Evolutionary conservation across 1,140 invertebrate genomes (phyloP).

Genomic region (Drosophila cardini): DNA sequence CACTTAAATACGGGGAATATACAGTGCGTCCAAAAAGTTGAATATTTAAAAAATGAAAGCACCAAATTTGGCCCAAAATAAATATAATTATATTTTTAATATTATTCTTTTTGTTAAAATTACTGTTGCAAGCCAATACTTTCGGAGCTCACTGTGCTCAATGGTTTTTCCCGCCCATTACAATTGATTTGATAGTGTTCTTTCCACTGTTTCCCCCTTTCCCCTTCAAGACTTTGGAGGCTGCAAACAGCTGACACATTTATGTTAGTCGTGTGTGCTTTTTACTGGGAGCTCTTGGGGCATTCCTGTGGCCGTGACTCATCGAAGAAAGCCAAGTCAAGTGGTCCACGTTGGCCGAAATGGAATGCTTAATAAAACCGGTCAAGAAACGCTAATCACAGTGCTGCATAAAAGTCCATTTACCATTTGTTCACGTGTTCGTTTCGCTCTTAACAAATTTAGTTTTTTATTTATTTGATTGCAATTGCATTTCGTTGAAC

Average conservation of each 20-base stretch:
- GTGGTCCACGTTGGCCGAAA: slow-evolving; percentile 43
- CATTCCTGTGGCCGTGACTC: slow-evolving; percentile 69
- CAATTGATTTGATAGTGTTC: not conserved
- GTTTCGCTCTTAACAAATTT: slow-evolving; percentile 6
- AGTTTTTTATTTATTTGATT: slow-evolving; percentile 25
- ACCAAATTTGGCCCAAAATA: too few relatives aligned
- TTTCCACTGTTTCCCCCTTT: not conserved
- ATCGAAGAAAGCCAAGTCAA: slow-evolving; percentile 56
- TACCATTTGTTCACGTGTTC: slow-evolving; percentile 45
- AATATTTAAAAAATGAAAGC: too few relatives aligned
- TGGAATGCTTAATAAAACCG: slow-evolving; percentile 52
- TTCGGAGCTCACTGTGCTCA: not conserved
- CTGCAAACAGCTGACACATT: slow-evolving; percentile 15
- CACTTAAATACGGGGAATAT: too few relatives aligned
- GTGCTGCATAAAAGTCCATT: slow-evolving; percentile 55
- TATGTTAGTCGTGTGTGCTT: slow-evolving; percentile 2
- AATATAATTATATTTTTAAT: too few relatives aligned
- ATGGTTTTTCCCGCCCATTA: not conserved
- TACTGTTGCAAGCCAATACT: not conserved
- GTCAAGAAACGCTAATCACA: slow-evolving; percentile 40
- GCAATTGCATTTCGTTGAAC: slow-evolving; percentile 66
- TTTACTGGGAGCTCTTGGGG: slow-evolving; percentile 19
- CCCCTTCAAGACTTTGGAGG: not conserved
- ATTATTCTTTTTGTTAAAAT: too few relatives aligned
- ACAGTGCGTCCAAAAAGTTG: too few relatives aligned